Evolutionary conservation across 2,113 vertebrate genomes (phyloP).

Genomic region (Phyllostomus discolor): DNA sequence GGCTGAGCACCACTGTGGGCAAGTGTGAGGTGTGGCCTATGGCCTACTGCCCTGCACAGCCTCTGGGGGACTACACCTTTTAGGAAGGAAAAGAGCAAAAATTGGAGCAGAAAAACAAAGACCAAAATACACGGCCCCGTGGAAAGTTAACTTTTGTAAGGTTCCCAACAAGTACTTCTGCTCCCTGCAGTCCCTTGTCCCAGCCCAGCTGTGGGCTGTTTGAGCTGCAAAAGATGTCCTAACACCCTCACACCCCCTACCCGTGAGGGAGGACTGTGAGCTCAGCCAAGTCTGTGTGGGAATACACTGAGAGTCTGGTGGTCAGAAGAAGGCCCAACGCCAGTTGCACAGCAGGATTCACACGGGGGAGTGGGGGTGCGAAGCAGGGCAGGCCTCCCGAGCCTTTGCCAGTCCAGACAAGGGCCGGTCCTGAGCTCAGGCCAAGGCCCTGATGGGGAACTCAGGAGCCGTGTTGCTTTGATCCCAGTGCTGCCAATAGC

Average conservation of each 20-base stretch:
- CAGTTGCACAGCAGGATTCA: neutral
- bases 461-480: neutral
- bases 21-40: neutral
- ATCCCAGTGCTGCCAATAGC: neutral
- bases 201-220: neutral
- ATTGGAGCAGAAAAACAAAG: neutral
- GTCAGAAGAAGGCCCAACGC: neutral
- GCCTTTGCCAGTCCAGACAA: neutral
- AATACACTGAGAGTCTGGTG: too few relatives aligned
- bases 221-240: neutral
- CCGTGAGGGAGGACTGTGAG: neutral
- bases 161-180: neutral
- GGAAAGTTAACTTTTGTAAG: neutral
- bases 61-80: neutral
- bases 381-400: neutral
- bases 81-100: neutral
- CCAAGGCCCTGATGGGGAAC: neutral
- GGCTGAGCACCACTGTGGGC: neutral
- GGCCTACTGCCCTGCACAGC: neutral
- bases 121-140: neutral
- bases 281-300: accelerated
- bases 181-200: neutral
- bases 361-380: too few relatives aligned
- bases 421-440: neutral
- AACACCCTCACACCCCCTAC: neutral